These are phyloP conservation scores for Seriola aureovittata DNA, from an alignment of 2,113 vertebrate species.

Conservation along the genomic window DNA sequence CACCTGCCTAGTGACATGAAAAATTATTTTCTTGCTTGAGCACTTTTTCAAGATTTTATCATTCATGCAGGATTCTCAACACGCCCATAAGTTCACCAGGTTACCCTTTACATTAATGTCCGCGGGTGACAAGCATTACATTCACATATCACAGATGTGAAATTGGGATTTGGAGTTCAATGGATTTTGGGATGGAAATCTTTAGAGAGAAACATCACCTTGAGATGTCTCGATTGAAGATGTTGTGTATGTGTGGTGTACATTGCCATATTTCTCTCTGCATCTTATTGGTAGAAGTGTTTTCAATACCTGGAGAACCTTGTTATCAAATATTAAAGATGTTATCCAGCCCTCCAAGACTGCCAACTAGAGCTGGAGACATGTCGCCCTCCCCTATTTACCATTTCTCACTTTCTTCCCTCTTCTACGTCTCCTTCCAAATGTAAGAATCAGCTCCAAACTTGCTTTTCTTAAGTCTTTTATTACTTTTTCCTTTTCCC, in stretches of 20 bases:
- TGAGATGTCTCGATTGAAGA: constrained; percentile 75
- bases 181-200: constrained; percentile 50
- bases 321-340: constrained; percentile 88
- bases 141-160: constrained; percentile 34
- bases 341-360: constrained; percentile 78
- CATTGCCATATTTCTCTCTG: constrained; percentile 65
- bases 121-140: constrained; percentile 15
- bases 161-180: constrained; percentile 53
- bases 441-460: constrained; percentile 36
- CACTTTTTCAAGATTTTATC: constrained; percentile 21
- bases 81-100: background rate
- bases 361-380: constrained; percentile 59
- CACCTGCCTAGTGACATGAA: constrained; percentile 20
- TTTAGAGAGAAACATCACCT: constrained; percentile 69
- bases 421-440: constrained; percentile 29
- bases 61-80: background rate
- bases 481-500: background rate
- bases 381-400: constrained; percentile 32
- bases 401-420: constrained; percentile 31
- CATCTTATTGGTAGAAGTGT: constrained; percentile 77
- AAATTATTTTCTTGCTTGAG: constrained; percentile 16
- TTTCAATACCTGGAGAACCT: constrained; percentile 74
- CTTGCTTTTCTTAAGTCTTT: constrained; percentile 7
- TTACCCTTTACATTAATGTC: constrained; percentile 42
- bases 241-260: constrained; percentile 61